Conservation (phyloP, 2,888 invertebrate genomes). For the Drosophila subquinaria region DNA sequence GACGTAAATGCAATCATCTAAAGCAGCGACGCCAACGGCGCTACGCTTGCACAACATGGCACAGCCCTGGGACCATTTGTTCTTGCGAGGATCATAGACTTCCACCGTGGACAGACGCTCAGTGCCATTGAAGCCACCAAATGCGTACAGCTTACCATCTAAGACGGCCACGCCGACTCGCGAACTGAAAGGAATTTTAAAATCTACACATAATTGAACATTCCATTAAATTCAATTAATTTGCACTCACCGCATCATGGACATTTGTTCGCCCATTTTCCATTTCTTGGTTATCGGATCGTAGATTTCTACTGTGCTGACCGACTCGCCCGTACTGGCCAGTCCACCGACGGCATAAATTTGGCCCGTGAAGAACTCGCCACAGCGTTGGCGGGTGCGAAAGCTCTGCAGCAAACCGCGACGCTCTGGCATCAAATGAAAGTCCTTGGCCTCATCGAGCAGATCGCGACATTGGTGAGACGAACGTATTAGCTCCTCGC, state of each 20-base stretch:
- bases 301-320: constrained; percentile 94
- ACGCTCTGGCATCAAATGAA: constrained; percentile 94
- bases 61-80: constrained; percentile 91
- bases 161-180: constrained; percentile 94
- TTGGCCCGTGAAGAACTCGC: constrained; percentile 91
- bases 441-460: constrained; percentile 94
- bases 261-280: constrained; percentile 93
- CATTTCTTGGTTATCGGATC: constrained; percentile 90
- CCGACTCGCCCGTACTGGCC: constrained; percentile 93
- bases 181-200: constrained; percentile 86
- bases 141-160: constrained; percentile 91
- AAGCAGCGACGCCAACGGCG: constrained; percentile 92
- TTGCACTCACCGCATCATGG: constrained; percentile 87
- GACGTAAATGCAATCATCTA: constrained; percentile 92
- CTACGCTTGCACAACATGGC: constrained; percentile 92
- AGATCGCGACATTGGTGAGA: constrained; percentile 94
- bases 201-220: background rate
- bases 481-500: constrained; percentile 91
- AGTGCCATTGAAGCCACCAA: constrained; percentile 94
- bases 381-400: constrained; percentile 90
- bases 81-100: constrained; percentile 91
- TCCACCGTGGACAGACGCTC: constrained; percentile 94
- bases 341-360: constrained; percentile 95
- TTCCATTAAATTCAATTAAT: background rate
- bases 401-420: constrained; percentile 91